phyloP scores from a whole-genome alignment of 2,888 invertebrate genomes.

The Pecten maximus region DNA sequence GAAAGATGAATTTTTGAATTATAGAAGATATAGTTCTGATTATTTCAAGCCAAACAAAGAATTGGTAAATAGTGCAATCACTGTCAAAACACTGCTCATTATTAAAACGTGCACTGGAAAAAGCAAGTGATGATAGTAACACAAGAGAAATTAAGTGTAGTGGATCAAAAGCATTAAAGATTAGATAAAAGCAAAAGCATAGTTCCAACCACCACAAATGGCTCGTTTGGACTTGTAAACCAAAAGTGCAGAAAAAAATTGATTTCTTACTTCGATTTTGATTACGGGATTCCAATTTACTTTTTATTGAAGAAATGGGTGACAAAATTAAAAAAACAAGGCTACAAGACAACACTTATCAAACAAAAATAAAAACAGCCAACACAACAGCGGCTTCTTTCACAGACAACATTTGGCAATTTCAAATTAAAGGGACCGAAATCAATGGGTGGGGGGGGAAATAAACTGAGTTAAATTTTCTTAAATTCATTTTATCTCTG shows the following conservation, averaged over 20 bases:
- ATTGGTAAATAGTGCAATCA: not conserved
- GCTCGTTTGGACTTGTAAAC: constrained; percentile 14
- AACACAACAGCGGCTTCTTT: constrained; percentile 7
- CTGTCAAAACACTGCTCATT: not conserved
- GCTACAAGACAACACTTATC: constrained; percentile 35
- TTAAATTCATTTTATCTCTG: not conserved
- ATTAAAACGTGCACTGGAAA: not conserved
- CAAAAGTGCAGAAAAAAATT: constrained; percentile 50
- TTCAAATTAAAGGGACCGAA: not conserved
- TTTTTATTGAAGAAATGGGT: constrained; percentile 6
- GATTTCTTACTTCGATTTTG: constrained; percentile 38
- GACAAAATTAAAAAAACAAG: not conserved
- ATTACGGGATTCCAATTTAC: constrained; percentile 13
- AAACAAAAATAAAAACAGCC: constrained; percentile 21
- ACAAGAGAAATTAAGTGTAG: not conserved
- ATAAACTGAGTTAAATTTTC: not conserved
- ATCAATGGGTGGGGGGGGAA: not conserved
- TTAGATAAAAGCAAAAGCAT: constrained; percentile 16
- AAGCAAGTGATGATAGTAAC: not conserved
- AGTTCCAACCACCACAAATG: constrained; percentile 10
- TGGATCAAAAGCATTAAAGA: not conserved
- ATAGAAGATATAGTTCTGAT: not conserved
- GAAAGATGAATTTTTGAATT: not conserved
- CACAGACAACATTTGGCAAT: not conserved
- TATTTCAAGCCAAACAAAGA: not conserved